Percentiles rank a stretch among this genome's conserved stretches.
phyloP scores from a whole-genome alignment of 2,888 invertebrate species.

The Lymantria dispar region DNA sequence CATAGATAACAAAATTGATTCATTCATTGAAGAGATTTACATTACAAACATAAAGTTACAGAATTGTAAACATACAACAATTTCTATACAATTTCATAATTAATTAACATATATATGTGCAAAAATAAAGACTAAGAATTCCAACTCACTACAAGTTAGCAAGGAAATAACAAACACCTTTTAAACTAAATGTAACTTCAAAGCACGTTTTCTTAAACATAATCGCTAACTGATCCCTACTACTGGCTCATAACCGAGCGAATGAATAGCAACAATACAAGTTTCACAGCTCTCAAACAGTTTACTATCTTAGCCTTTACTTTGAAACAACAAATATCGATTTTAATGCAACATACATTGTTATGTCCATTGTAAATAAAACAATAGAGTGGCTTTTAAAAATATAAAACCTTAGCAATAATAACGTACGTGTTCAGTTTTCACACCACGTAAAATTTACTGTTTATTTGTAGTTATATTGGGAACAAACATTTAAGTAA shows the following conservation, averaged over 20 bases:
- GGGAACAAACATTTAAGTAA: no score
- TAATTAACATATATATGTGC: background rate
- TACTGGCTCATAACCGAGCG: background rate
- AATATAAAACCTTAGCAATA: conserved; percentile 53
- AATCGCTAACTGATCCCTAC: background rate
- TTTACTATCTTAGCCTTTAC: background rate
- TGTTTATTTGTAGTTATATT: no score
- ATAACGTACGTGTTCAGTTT: conserved; percentile 48
- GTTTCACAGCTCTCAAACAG: background rate
- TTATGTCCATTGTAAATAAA: conserved; percentile 33
- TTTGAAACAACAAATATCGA: background rate
- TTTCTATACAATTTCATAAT: no score
- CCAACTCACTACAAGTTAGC: background rate
- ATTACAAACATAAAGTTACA: no score
- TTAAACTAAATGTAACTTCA: background rate
- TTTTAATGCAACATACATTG: conserved; percentile 6
- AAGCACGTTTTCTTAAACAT: background rate
- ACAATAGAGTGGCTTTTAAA: conserved; percentile 34
- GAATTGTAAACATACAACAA: no score
- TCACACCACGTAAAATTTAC: conserved; percentile 41
- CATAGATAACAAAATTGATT: no score
- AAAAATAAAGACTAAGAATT: background rate
- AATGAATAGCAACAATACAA: background rate
- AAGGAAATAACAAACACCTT: no score
- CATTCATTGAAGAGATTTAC: no score